Evolutionary conservation across 64 coral and sea anemone species (phyloP).

Genomic region (Orbicella faveolata): DNA sequence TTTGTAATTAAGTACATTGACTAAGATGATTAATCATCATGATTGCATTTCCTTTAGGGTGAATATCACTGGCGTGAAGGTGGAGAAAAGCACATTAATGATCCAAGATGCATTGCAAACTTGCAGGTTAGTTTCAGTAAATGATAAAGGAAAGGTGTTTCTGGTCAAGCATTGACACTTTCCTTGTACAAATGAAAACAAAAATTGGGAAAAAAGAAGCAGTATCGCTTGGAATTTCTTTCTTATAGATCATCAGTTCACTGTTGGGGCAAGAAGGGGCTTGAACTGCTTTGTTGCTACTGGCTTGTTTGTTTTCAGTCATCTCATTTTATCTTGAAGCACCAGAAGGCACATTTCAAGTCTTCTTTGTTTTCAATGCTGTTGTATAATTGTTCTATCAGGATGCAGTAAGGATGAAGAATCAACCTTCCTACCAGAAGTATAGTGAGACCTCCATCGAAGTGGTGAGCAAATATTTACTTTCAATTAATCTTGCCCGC

Average conservation of each 20-base stretch:
- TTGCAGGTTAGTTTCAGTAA: constrained; percentile 58
- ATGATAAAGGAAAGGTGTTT: not conserved
- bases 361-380: not conserved
- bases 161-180: not conserved
- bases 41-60: constrained; percentile 57
- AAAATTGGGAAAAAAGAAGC: too few species aligned
- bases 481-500: not conserved
- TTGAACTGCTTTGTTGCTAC: too few species aligned
- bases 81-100: constrained; percentile 93
- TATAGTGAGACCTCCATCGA: constrained; percentile 76
- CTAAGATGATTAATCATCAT: not conserved
- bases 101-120: constrained; percentile 86
- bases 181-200: not conserved
- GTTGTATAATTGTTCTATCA: not conserved
- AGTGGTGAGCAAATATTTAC: constrained; percentile 42
- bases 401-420: constrained; percentile 82
- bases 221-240: too few species aligned
- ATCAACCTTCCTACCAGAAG: constrained; percentile 73
- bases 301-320: too few species aligned
- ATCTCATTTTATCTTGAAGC: not conserved
- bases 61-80: constrained; percentile 94
- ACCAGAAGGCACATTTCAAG: not conserved
- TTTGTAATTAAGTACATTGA: too few species aligned
- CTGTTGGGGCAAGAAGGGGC: too few species aligned
- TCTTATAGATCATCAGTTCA: too few species aligned